phyloP scores from a whole-genome alignment of 2,888 invertebrate species.

The Tortrix viridana region DNA sequence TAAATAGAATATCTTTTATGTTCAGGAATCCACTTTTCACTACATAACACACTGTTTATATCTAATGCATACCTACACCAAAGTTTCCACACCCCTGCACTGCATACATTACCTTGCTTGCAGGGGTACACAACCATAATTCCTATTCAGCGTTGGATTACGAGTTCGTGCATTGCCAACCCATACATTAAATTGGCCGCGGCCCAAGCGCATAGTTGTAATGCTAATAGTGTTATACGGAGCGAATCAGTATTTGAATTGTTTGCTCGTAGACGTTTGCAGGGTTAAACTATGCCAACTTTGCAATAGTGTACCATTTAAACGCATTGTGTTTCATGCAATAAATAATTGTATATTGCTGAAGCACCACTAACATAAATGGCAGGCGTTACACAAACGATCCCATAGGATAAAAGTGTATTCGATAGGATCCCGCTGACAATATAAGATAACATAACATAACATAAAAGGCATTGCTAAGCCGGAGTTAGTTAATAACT shows the following conservation, averaged over 20 bases:
- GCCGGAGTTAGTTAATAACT: too few relatives aligned
- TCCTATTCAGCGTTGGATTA: constrained; percentile 70
- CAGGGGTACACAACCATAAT: constrained; percentile 55
- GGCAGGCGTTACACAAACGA: too few relatives aligned
- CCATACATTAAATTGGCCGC: constrained; percentile 78
- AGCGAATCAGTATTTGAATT: constrained; percentile 51
- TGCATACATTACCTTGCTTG: constrained; percentile 38
- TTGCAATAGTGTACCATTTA: background rate
- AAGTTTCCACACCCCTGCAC: constrained; percentile 26
- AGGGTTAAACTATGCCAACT: constrained; percentile 27
- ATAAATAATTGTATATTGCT: too few relatives aligned
- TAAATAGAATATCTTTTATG: too few relatives aligned
- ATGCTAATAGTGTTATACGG: constrained; percentile 73
- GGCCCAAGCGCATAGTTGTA: constrained; percentile 70
- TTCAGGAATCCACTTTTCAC: background rate
- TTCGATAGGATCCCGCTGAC: too few relatives aligned
- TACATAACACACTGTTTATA: background rate
- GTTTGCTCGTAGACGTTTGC: constrained; percentile 20
- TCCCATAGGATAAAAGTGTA: too few relatives aligned
- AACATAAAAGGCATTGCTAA: too few relatives aligned
- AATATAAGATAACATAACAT: too few relatives aligned
- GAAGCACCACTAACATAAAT: background rate
- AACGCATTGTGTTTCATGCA: too few relatives aligned
- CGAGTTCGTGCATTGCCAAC: constrained; percentile 66
- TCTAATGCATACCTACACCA: background rate